Evolutionary conservation across 2,888 invertebrate species (phyloP).

Genomic region (Nasonia oneida): DNA sequence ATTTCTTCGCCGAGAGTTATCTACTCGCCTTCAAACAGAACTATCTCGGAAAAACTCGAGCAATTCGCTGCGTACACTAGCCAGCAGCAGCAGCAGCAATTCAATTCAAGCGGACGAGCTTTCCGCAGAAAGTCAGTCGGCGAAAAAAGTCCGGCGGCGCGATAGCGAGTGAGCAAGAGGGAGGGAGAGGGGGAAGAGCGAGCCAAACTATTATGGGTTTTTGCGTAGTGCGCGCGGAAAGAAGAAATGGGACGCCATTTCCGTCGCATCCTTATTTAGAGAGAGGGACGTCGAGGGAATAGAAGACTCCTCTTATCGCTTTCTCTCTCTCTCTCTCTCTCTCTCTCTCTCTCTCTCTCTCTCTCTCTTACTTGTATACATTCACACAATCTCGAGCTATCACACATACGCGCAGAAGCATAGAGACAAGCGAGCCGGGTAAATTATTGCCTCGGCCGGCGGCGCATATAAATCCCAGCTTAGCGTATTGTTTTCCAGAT

Average conservation of each 20-base stretch:
- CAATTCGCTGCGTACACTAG: neutral
- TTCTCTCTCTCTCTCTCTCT: neutral
- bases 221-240: constrained; percentile 60
- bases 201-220: constrained; percentile 57
- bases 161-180: constrained; percentile 24
- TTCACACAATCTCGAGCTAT: neutral
- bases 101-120: constrained; percentile 47
- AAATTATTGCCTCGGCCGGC: constrained; percentile 75
- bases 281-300: constrained; percentile 71
- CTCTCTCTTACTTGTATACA: constrained; percentile 4
- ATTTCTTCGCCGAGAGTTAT: neutral
- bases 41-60: constrained; percentile 29
- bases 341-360: neutral
- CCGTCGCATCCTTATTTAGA: constrained; percentile 77
- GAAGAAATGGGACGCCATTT: constrained; percentile 75
- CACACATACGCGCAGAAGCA: neutral
- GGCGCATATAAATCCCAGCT: constrained; percentile 77
- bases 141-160: constrained; percentile 13
- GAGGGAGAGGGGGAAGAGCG: neutral
- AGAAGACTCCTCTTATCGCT: constrained; percentile 59
- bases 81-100: constrained; percentile 21
- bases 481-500: constrained; percentile 79
- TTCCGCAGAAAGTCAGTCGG: constrained; percentile 44
- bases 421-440: constrained; percentile 65
- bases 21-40: neutral